These are phyloP conservation scores for Cotesia glomerata DNA, from an alignment of 1,140 invertebrate genomes.

Conservation along the genomic window DNA sequence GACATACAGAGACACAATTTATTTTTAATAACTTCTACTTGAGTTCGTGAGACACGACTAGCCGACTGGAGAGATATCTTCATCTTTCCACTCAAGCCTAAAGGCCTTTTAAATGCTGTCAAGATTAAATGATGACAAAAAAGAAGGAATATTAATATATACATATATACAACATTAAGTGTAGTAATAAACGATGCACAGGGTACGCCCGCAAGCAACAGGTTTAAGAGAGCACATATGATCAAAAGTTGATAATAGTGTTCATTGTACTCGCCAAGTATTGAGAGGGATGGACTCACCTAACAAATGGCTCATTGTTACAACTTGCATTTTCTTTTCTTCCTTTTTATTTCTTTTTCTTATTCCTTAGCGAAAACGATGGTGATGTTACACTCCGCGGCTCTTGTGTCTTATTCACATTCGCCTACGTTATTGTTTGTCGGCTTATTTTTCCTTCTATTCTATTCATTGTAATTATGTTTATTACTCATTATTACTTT, in stretches of 20 bases:
- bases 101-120: background rate
- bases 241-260: conserved; percentile 54
- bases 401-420: background rate
- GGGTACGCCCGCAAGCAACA: conserved; percentile 30
- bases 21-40: conserved; percentile 12
- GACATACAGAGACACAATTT: conserved; percentile 10
- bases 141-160: background rate
- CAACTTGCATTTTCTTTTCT: conserved; percentile 21
- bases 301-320: conserved; percentile 57
- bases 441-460: too few relatives aligned
- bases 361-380: background rate
- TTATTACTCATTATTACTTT: too few relatives aligned
- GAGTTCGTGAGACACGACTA: background rate
- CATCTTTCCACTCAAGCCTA: background rate
- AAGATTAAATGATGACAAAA: background rate
- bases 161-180: background rate
- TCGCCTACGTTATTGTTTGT: too few relatives aligned
- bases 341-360: conserved; percentile 18
- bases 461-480: too few relatives aligned
- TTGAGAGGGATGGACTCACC: conserved; percentile 38
- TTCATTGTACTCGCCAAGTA: conserved; percentile 45
- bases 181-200: conserved; percentile 15
- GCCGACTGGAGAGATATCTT: conserved; percentile 1
- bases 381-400: background rate
- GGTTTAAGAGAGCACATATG: conserved; percentile 38